These are phyloP conservation scores for Venusia cambrica DNA, from an alignment of 2,888 invertebrate genomes.

Conservation along the genomic window DNA sequence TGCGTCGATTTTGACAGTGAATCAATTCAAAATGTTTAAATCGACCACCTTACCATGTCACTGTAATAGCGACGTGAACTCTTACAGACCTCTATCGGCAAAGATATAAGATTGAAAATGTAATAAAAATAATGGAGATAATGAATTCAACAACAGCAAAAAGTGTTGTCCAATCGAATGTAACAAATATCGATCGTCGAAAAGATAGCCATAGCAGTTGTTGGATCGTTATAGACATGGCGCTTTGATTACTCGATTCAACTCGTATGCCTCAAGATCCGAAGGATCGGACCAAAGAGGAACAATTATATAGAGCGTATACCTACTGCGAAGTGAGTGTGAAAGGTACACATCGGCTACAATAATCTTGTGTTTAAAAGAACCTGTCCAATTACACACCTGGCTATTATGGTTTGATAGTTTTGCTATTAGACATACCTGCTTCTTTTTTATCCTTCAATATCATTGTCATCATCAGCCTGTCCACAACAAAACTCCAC, in stretches of 20 bases:
- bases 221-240: constrained; percentile 76
- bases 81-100: constrained; percentile 12
- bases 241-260: constrained; percentile 76
- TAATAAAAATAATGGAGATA: constrained; percentile 16
- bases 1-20: constrained; percentile 70
- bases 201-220: constrained; percentile 68
- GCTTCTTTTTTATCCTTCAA: too few species aligned
- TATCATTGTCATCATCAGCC: too few species aligned
- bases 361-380: too few species aligned
- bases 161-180: constrained; percentile 57
- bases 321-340: too few species aligned
- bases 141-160: constrained; percentile 40
- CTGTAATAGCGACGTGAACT: constrained; percentile 10
- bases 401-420: too few species aligned
- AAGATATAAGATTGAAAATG: constrained; percentile 15
- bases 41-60: constrained; percentile 30
- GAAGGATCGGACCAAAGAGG: constrained; percentile 7
- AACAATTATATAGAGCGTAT: constrained; percentile 6
- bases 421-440: too few species aligned
- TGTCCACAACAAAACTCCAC: too few species aligned
- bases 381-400: too few species aligned
- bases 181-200: constrained; percentile 74
- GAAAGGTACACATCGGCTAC: too few species aligned
- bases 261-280: constrained; percentile 43
- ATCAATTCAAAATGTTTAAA: constrained; percentile 64